Conservation (phyloP, 2,888 invertebrate genomes). For the Nemotelus pantherinus region DNA sequence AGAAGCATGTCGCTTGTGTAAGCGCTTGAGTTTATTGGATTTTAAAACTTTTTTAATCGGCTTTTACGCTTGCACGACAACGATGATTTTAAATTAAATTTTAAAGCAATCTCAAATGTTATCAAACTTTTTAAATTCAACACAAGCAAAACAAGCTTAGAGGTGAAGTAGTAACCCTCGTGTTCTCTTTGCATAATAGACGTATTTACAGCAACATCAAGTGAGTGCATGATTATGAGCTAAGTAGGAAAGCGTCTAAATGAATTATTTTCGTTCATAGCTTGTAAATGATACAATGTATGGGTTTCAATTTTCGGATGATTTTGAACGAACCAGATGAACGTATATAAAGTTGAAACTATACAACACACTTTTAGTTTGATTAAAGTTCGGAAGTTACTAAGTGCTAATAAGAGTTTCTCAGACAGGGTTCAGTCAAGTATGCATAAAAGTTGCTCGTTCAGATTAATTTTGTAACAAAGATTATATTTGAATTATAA, state of each 20-base stretch:
- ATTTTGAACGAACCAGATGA: too few species aligned
- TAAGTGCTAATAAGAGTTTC: too few species aligned
- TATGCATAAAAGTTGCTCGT: too few species aligned
- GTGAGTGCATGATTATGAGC: background rate
- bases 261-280: background rate
- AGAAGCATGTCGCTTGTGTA: background rate
- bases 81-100: conserved; percentile 28
- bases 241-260: background rate
- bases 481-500: too few species aligned
- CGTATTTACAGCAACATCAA: background rate
- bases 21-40: background rate
- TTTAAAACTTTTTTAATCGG: conserved; percentile 34
- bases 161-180: background rate
- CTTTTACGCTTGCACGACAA: background rate
- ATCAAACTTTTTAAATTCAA: conserved; percentile 36
- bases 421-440: too few species aligned
- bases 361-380: too few species aligned
- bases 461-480: too few species aligned
- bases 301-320: too few species aligned
- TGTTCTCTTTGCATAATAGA: background rate
- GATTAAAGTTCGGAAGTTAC: too few species aligned
- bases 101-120: conserved; percentile 28
- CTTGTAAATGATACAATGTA: background rate
- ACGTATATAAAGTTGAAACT: too few species aligned
- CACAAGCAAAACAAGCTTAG: conserved; percentile 9